A percentile compares a stretch with the other conserved stretches of the same genome.
phyloP scores from a whole-genome alignment of 1,140 invertebrate species.

The Homarus americanus region DNA sequence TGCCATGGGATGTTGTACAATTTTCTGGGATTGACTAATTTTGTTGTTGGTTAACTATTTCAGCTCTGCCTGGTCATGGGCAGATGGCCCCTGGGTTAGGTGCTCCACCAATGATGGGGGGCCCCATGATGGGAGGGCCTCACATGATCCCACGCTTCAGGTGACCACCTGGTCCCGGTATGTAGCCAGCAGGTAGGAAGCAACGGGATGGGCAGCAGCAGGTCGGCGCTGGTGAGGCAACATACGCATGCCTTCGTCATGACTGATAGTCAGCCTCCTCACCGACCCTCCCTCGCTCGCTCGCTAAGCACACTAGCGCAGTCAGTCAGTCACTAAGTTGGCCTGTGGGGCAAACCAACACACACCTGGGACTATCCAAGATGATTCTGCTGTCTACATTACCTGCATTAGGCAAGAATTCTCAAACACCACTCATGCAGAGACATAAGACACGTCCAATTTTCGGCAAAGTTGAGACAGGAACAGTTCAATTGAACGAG shows the following conservation, averaged over 20 bases:
- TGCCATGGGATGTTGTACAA: constrained; percentile 14
- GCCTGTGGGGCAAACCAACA: constrained; percentile 69
- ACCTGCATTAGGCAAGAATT: constrained; percentile 31
- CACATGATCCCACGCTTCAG: constrained; percentile 71
- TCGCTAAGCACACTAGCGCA: constrained; percentile 67
- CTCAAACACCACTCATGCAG: constrained; percentile 57
- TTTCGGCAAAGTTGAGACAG: constrained; percentile 35
- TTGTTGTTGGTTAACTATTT: constrained; percentile 34
- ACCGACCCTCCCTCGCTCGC: constrained; percentile 70
- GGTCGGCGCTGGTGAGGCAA: constrained; percentile 70
- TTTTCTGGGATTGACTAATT: constrained; percentile 34
- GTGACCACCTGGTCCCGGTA: constrained; percentile 65
- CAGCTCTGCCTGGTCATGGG: constrained; percentile 58
- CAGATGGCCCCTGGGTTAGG: constrained; percentile 60
- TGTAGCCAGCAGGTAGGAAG: constrained; percentile 68
- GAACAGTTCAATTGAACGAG: constrained; percentile 18
- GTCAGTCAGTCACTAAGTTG: constrained; percentile 71
- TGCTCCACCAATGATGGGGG: constrained; percentile 62
- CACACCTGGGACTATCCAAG: constrained; percentile 57
- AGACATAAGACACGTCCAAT: constrained; percentile 24
- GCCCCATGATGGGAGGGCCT: constrained; percentile 61
- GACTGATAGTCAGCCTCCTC: constrained; percentile 64
- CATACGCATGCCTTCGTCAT: constrained; percentile 71
- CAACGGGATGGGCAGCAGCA: constrained; percentile 53
- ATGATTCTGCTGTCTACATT: constrained; percentile 26